Evolutionary conservation across 2,113 vertebrate species (phyloP).

Genomic region (Notarius quadriscutis): DNA sequence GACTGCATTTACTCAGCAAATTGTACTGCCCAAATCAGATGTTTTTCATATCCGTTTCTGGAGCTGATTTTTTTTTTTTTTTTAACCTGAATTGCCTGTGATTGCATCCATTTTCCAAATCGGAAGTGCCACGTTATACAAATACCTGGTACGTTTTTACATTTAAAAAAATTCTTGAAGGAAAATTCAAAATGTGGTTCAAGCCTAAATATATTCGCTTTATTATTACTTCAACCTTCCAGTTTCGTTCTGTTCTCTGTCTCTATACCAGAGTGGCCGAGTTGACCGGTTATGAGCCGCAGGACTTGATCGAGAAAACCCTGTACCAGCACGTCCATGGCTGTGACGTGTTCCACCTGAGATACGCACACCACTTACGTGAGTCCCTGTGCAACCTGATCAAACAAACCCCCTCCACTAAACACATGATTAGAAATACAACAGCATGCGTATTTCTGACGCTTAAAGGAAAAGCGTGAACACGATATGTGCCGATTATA

Average conservation of each 20-base stretch:
- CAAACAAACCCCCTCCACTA: neutral
- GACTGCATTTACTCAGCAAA: conserved; percentile 38
- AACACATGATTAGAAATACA: neutral
- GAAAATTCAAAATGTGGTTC: neutral
- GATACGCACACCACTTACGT: conserved; percentile 88
- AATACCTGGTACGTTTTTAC: neutral
- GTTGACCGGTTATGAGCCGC: conserved; percentile 91
- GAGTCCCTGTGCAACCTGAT: conserved; percentile 65
- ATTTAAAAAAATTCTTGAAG: neutral
- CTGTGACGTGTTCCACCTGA: conserved; percentile 88
- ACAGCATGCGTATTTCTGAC: neutral
- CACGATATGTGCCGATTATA: neutral
- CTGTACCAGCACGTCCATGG: conserved; percentile 91
- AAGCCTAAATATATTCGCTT: neutral
- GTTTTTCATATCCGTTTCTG: conserved; percentile 29
- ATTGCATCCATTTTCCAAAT: conserved; percentile 10
- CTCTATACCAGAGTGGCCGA: conserved; percentile 83
- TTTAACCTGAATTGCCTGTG: neutral
- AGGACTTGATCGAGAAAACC: conserved; percentile 95
- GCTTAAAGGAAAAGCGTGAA: neutral
- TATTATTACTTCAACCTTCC: neutral
- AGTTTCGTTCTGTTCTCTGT: neutral
- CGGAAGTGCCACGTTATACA: neutral
- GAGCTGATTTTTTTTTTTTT: neutral
- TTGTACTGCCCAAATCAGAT: conserved; percentile 20